Conservation (phyloP, 2,797 vertebrate species). For the Apogon hyalosoma region DNA sequence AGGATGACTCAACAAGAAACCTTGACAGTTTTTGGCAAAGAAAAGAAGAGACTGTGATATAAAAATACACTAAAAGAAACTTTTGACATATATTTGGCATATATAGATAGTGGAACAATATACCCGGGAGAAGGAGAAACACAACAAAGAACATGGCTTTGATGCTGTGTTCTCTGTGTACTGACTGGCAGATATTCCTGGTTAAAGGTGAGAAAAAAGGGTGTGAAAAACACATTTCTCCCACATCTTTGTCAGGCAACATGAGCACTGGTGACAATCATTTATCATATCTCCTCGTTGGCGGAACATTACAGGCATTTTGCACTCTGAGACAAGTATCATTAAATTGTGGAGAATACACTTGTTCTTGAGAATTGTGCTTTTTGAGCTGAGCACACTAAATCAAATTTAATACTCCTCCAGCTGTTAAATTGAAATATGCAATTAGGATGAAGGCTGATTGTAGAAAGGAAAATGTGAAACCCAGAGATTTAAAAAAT, state of each 20-base stretch:
- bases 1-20: not conserved
- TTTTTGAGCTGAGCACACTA: not conserved
- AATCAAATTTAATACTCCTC: slow-evolving; percentile 40
- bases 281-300: slow-evolving; percentile 13
- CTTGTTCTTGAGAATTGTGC: slow-evolving; percentile 21
- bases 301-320: slow-evolving; percentile 20
- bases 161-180: slow-evolving; percentile 1
- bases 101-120: not conserved
- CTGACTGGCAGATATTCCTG: slow-evolving; percentile 3
- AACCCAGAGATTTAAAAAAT: slow-evolving; percentile 28
- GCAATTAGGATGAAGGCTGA: slow-evolving; percentile 16
- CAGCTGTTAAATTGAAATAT: slow-evolving; percentile 48
- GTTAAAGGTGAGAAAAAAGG: slow-evolving; percentile 17
- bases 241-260: slow-evolving; percentile 8
- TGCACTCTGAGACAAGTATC: slow-evolving; percentile 16
- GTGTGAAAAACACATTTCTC: slow-evolving; percentile 10
- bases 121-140: not conserved
- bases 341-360: slow-evolving; percentile 33
- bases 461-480: slow-evolving; percentile 1
- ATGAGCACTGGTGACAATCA: not conserved
- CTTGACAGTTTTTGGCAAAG: not conserved
- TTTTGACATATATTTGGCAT: slow-evolving; percentile 11
- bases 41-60: slow-evolving; percentile 3
- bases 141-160: not conserved
- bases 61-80: slow-evolving; percentile 3